A percentile compares a stretch with the other conserved stretches of the same genome.
These are phyloP conservation scores for Argentina silus DNA, from an alignment of 2,797 vertebrate genomes.

Conservation along the genomic window DNA sequence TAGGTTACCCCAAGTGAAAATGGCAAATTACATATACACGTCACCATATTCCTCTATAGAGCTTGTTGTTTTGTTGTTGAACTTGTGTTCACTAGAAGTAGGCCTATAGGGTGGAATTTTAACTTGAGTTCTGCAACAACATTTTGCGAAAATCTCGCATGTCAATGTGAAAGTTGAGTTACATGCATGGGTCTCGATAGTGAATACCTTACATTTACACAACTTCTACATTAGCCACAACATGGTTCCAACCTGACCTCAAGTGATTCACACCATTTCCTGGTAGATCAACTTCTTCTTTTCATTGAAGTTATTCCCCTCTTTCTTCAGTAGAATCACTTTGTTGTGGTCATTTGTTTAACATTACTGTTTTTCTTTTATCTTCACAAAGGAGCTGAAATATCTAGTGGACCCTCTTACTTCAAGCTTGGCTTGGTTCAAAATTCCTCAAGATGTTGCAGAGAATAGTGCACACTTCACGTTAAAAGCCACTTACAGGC, in stretches of 20 bases:
- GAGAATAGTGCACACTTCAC: not conserved
- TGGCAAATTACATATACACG: not conserved
- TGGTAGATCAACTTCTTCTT: not conserved
- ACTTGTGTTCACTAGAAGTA: not conserved
- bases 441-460: not conserved
- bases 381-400: conserved; percentile 40
- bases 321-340: not conserved
- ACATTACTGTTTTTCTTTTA: conserved; percentile 31
- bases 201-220: not conserved
- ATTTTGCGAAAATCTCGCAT: no score
- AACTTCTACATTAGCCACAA: not conserved
- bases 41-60: not conserved
- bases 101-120: no score
- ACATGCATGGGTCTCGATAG: not conserved
- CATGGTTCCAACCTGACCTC: not conserved
- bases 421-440: not conserved
- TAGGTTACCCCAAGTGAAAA: conserved; percentile 6
- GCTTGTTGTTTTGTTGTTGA: not conserved
- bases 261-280: not conserved
- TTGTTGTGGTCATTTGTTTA: not conserved
- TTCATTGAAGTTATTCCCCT: not conserved
- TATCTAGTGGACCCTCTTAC: not conserved
- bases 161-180: no score
- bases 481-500: conserved; percentile 8
- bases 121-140: no score